phyloP scores from a whole-genome alignment of 2,113 vertebrate species.

The Protomyctophum bolini region DNA sequence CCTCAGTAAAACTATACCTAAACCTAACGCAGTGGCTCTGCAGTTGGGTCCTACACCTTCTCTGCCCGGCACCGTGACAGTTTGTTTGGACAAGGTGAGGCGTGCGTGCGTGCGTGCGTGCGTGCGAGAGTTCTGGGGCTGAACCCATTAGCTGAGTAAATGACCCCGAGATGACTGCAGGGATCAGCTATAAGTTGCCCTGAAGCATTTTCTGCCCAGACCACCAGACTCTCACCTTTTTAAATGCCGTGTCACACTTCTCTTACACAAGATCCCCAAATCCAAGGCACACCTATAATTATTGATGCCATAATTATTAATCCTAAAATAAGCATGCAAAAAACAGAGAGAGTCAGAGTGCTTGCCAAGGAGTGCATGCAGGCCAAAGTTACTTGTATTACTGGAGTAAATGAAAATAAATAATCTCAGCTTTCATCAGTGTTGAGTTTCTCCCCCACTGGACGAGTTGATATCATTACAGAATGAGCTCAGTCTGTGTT shows the following conservation, averaged over 20 bases:
- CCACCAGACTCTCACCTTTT: slow-evolving; percentile 38
- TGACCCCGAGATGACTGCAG: slow-evolving; percentile 47
- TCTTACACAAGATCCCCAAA: slow-evolving; percentile 17
- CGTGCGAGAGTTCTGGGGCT: neutral
- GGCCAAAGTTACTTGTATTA: too few species aligned
- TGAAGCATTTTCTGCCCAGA: slow-evolving; percentile 41
- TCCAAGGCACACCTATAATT: slow-evolving; percentile 5
- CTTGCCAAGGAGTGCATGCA: neutral
- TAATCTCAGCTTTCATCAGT: too few species aligned
- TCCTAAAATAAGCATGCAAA: neutral
- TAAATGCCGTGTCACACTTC: slow-evolving; percentile 34
- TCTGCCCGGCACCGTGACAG: too few species aligned
- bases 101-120: slow-evolving; percentile 4
- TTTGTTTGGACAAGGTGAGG: too few species aligned
- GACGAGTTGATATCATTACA: too few species aligned
- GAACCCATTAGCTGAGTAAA: slow-evolving; percentile 61
- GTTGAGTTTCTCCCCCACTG: too few species aligned
- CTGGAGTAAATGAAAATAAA: too few species aligned
- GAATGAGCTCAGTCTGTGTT: too few species aligned
- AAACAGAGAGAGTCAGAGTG: slow-evolving; percentile 21
- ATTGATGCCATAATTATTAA: too few species aligned
- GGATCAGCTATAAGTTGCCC: slow-evolving; percentile 40
- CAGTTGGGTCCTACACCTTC: too few species aligned
- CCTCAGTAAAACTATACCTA: too few species aligned
- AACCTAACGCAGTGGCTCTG: too few species aligned